Base-by-base conservation (phyloP, 1,140 invertebrate species). In the Planococcus citri region DNA sequence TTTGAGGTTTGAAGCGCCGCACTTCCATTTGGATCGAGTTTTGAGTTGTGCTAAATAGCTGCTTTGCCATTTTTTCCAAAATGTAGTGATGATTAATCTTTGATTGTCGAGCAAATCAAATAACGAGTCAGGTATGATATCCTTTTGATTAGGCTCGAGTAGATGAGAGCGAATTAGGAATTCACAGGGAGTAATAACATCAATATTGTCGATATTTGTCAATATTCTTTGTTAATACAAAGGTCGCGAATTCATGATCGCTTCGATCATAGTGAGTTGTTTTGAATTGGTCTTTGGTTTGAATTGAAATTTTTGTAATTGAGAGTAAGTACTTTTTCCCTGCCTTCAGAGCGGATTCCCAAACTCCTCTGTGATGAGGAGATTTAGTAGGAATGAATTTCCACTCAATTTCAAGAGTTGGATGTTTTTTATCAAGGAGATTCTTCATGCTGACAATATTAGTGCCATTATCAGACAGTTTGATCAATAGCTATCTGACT, bases 321-420 rank as follows among this genome's bases (percentile, higher is more conserved):
- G 41, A 4, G 17, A 51, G 41, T 51, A 51, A n/a, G 41, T n/a
- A 20, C 2, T n/a, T 68, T 76, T 77, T 73, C 61, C 74, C 33
- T 17, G 71, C 6, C 69, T 78, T 75, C n/a, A 80, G 73, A 29
- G 73, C 72, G 27, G 74, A 70, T 71, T 79, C 78, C 78, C 73
- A 79, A 38, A 74, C 72, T 1, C 79, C 79, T 69, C 79, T 78
- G 33, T 75, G 74, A 70, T 79, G 76, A 0, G 77, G 75, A 22
- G 72, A 74, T 70, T 71, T 64, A 20, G 77, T 76, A n/a, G 75
- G 73, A 57, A 71, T 74, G 68, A 77, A 78, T 29, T 74, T 69
- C 73, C 75, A 78, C 8, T 72, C 25, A 41, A 77, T 76, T 8
- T 68, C 8, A 37, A 22, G 10, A 1, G 22, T 6, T 3, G n/a